Evolutionary conservation across 2,113 vertebrate genomes (phyloP), one percentile per base, ranked within the genome.

Genomic region (Paracanthobrama guichenoti): DNA sequence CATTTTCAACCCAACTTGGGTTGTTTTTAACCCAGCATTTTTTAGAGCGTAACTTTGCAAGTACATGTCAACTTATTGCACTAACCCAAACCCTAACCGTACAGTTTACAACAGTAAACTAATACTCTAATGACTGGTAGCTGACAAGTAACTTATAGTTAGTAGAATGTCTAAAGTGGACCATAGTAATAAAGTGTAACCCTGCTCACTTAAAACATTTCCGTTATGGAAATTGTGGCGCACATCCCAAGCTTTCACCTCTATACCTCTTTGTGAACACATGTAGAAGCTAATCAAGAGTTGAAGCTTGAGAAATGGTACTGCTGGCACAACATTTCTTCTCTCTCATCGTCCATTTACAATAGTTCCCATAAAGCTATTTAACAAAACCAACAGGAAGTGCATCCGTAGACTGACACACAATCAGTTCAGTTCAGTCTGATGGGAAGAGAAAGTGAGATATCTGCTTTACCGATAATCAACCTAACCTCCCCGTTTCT

Each of bases 311-410:
- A 28, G 31, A 39, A 35, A 42, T 4, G 35, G 66, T 39, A 42
- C 35, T 42, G 66, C 66, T 72, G 69, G 69, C 42, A 72, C 26
- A 53, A 75, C 14, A 75, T 75, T 11, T 79, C 26, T 42, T 59
- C 6, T 55, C 73, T 35, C 26, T 24, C 50, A 9, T 78, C 11
- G 12, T 39, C 60, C 13, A 14, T 64, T 64, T 46, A 62, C n/a
- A 46, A 46, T 64, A 64, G 62, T 66, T 80, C 76, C 69, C 57
- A 80, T 86, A 39, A 67, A 75, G 7, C 35, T 4, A 44, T 75
- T 83, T 76, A 84, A 77, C 67, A n/a, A 53, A 74, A 57, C 72
- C 79, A 87, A 71, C 75, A 59, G 57, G 50, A 82, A 64, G 16
- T 26, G 67, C 20, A 55, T 50, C 50, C 73, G 67, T 48, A 74